Base-by-base conservation (phyloP, 2,797 vertebrate species). In the Tympanoctomys barrerae region DNA sequence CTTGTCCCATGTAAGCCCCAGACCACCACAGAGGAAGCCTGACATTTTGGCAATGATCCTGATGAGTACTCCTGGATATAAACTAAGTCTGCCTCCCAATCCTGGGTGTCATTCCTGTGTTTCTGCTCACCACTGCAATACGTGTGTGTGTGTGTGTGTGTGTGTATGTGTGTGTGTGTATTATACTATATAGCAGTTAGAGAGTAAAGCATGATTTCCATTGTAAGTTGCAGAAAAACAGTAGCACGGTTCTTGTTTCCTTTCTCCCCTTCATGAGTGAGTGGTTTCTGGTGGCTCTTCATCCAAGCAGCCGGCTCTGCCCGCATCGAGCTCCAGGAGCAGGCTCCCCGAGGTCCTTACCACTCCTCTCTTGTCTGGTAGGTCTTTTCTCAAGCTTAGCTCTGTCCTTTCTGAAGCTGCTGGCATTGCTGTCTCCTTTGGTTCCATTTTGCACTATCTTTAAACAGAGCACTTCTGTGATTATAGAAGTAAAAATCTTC, bases 401-500 rank as follows among this genome's bases (percentile, higher is more conserved):
- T 70, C 31, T 54, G 54, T 82, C 62, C 18, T 42, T 46, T 81
- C 28, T 66, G 39, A 78, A 21, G 42, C 57, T 42, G 71, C 62
- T 85, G 46, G 64, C 59, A 22, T 46, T 33, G 16, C 79, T 73
- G 33, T 26, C 49, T 59, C 26, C n/a, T 89, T 90, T 77, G 78
- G 73, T 87, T 86, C 57, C 84, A 24, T 86, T 91, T 90, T 78
- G 36, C 18, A 89, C 9, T 14, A 75, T 5, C 28, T 78, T 75
- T 42, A 0, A 14, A 85, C 89, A 31, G 4, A 59, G 42, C 7
- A 28, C 36, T n/a, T 22, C 36, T 78, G 8, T 8, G 11, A 73
- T 82, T 78, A 64, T 61, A 84, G 83, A 96, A 86, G 64, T 79
- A 77, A 95, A 87, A 92, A 59, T 71, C 7, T 96, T 96, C 28